A percentile compares a stretch with the other conserved stretches of the same genome.
Conservation (phyloP, 2,113 vertebrate genomes). For the Ammodytes marinus region DNA sequence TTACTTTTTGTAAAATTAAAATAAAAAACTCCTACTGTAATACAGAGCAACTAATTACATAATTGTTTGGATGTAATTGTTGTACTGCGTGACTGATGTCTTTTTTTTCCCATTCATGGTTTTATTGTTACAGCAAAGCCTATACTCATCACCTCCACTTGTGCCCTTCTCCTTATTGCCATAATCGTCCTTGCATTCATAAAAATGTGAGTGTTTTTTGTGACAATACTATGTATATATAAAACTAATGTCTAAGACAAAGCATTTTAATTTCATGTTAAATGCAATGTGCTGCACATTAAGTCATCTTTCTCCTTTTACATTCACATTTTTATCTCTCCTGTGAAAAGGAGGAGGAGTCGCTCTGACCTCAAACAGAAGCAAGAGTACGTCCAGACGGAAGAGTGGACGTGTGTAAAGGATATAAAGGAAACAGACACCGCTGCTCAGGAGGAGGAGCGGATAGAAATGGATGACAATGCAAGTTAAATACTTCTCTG, state of each 20-base stretch:
- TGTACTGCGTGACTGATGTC: constrained; percentile 2
- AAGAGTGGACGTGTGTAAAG: constrained; percentile 76
- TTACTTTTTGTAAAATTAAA: background rate
- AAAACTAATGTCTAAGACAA: background rate
- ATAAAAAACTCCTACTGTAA: background rate
- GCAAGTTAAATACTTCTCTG: constrained; percentile 13
- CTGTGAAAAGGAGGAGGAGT: constrained; percentile 83
- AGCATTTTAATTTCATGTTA: background rate
- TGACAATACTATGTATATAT: background rate
- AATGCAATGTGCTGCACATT: background rate
- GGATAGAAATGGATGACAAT: constrained; percentile 8
- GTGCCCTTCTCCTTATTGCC: constrained; percentile 83
- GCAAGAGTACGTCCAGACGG: constrained; percentile 85
- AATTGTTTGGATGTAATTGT: background rate
- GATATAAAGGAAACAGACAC: constrained; percentile 35
- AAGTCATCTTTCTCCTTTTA: background rate
- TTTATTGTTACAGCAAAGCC: constrained; percentile 71
- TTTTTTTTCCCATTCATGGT: background rate
- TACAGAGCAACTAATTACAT: background rate
- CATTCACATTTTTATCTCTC: constrained; percentile 10
- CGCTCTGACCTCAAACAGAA: constrained; percentile 79
- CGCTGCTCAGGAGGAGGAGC: constrained; percentile 43
- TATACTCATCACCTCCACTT: constrained; percentile 86
- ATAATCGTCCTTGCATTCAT: constrained; percentile 85
- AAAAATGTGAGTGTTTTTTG: constrained; percentile 84